A percentile compares a stretch with the other conserved stretches of the same genome.
Evolutionary conservation across 2,797 vertebrate species (phyloP).

Genomic region (Propithecus perrieri): DNA sequence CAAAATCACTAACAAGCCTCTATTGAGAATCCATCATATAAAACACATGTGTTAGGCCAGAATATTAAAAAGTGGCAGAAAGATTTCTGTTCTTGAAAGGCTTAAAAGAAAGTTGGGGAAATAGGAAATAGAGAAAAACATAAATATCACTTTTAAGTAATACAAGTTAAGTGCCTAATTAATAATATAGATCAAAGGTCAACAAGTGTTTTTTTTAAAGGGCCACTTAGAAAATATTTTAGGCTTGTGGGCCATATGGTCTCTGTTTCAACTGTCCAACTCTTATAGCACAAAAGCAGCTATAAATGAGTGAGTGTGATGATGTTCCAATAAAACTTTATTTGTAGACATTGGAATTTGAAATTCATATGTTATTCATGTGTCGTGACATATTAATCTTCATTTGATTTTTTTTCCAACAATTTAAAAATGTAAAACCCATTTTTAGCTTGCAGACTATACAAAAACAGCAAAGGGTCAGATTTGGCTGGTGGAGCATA

Average conservation of each 20-base stretch:
- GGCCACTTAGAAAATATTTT: background rate
- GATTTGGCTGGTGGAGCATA: background rate
- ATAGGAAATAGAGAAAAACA: background rate
- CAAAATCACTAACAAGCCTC: background rate
- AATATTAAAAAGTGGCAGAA: background rate
- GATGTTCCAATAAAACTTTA: background rate
- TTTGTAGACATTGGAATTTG: background rate
- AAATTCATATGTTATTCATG: background rate
- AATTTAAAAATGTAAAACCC: conserved; percentile 7
- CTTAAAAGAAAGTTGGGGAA: background rate
- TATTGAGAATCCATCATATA: background rate
- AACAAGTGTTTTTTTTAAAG: background rate
- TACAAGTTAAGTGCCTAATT: background rate
- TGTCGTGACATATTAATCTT: background rate
- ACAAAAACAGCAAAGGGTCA: background rate
- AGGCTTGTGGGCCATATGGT: background rate
- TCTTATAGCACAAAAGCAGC: background rate
- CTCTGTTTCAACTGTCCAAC: background rate
- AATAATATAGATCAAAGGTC: background rate
- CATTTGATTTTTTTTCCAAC: background rate
- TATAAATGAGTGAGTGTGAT: background rate
- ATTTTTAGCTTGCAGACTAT: background rate
- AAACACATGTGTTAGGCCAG: background rate
- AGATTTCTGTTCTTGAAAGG: background rate
- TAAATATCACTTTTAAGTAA: background rate